These are phyloP conservation scores for Onthophagus sagittarius DNA, from an alignment of 2,888 invertebrate genomes.

Conservation along the genomic window DNA sequence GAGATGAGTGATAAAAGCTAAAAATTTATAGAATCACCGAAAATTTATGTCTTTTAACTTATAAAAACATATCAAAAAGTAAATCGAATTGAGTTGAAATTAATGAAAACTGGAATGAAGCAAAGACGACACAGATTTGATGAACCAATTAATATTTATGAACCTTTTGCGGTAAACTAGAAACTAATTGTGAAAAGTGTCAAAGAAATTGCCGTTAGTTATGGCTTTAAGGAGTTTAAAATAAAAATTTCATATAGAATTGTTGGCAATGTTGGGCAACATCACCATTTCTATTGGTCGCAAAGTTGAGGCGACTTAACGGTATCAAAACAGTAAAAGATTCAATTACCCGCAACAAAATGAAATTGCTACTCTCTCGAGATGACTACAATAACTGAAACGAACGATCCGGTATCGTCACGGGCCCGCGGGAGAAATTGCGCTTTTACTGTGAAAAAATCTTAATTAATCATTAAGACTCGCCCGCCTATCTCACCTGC, in stretches of 20 bases:
- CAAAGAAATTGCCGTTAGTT: background rate
- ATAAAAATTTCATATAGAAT: background rate
- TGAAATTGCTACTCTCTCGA: background rate
- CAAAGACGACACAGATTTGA: background rate
- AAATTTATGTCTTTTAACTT: too few relatives aligned
- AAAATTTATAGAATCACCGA: too few relatives aligned
- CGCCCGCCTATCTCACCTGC: constrained; percentile 45
- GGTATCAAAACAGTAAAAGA: background rate
- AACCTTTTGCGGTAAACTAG: background rate
- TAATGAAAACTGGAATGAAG: too few relatives aligned
- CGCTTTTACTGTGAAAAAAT: background rate
- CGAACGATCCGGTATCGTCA: background rate
- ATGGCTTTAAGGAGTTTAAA: background rate
- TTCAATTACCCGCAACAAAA: background rate
- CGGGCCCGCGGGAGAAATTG: background rate
- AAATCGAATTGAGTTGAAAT: too few relatives aligned
- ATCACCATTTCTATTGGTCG: background rate
- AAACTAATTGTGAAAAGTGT: background rate
- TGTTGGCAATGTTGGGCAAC: background rate
- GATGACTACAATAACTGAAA: background rate
- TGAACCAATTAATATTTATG: background rate
- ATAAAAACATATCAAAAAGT: too few relatives aligned
- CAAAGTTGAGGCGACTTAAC: background rate
- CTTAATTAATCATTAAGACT: background rate
- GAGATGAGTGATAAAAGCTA: too few relatives aligned